Evolutionary conservation across 2,113 vertebrate species (phyloP), one percentile per base, ranked within the genome.

Genomic region (Athene noctua): DNA sequence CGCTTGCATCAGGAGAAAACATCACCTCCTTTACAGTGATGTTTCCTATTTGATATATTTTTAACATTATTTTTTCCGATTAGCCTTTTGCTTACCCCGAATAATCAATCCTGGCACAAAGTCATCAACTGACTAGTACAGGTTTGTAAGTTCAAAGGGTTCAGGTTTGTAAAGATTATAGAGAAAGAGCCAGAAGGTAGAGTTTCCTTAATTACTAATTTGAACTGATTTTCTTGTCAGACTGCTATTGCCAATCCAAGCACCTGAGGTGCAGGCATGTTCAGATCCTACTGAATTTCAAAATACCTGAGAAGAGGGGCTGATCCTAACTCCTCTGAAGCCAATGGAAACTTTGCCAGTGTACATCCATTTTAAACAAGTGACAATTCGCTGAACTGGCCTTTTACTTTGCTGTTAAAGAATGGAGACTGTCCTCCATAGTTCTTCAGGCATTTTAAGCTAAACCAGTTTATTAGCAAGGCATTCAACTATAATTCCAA

Each of bases 311-410:
- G 58, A 65, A 36, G n/a, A 65, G 23, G 4, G 18, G 13, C 11
- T 55, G 25, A 58, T 57, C 62, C 40, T 22, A 38, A 49, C 6
- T 26, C 51, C 58, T 34, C 4, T 13, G 32, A 61, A 89, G 58
- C 9, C 15, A 65, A 9, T 4, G 22, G 32, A 67, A 61, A 66
- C 67, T 84, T 32, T 46, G 29, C 23, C 36, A 63, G 34, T 2
- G 6, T 47, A 26, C 42, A 19, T 7, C 10, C 55, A 27, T 4
- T 1, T 1, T n/a, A 32, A 11, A 13, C 4, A 6, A 72, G 15
- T 4, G 42, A 52, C 23, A 47, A 30, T 21, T 71, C 4, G 2
- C 47, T 81, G 58, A 65, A 65, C 15, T n/a, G 9, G 52, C 52
- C 59, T 89, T 68, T 65, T 25, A 55, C 25, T 29, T 32, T 63